Evolutionary conservation across 2,888 invertebrate genomes (phyloP).

Genomic region (Rapana venosa): DNA sequence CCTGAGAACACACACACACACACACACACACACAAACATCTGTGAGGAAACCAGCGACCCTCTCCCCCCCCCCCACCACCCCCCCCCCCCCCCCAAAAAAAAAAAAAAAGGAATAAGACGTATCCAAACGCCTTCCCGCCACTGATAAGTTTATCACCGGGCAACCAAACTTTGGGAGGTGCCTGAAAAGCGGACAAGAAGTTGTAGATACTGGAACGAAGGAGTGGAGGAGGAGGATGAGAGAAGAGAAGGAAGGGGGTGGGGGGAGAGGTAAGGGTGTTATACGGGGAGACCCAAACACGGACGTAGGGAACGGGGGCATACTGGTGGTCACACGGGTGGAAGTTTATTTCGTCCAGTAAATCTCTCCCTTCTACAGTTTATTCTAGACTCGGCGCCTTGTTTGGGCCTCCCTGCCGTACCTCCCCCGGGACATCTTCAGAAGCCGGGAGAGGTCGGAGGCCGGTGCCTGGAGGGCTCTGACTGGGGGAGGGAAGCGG

Average conservation of each 20-base stretch:
- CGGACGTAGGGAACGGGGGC: neutral
- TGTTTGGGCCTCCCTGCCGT: neutral
- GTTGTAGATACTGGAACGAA: too few species aligned
- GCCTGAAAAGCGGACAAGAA: too few species aligned
- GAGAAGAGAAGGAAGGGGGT: too few species aligned
- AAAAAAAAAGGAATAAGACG: neutral
- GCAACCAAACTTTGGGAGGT: neutral
- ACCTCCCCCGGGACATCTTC: neutral
- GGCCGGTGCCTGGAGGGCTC: neutral
- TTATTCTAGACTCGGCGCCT: constrained; percentile 3
- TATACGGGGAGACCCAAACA: neutral
- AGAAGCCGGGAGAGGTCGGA: neutral
- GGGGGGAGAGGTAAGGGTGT: too few species aligned
- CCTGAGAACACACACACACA: neutral
- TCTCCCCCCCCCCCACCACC: neutral
- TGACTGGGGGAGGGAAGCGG: neutral
- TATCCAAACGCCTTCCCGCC: constrained; percentile 5
- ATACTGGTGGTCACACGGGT: neutral
- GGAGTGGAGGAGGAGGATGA: too few species aligned
- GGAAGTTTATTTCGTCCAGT: constrained; percentile 32
- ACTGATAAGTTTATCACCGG: constrained; percentile 20
- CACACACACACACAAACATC: neutral
- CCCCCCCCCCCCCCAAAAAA: neutral
- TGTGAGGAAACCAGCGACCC: neutral
- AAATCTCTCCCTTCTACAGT: neutral